Base-by-base conservation (phyloP, 1,140 invertebrate genomes). In the Venturia canescens region DNA sequence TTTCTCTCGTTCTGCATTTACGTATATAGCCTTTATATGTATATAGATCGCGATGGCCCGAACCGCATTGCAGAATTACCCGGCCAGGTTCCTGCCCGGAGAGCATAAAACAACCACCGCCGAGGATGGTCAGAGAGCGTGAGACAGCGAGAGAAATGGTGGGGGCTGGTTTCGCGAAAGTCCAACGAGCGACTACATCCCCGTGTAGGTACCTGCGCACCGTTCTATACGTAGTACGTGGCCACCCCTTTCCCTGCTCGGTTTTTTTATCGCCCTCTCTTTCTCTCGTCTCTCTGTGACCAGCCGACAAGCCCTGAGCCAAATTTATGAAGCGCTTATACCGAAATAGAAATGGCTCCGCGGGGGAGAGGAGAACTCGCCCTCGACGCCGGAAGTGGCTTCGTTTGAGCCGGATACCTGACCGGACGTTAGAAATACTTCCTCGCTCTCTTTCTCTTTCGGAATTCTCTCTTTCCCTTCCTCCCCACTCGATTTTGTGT, bases 41-140 rank as follows among this genome's bases (percentile, higher is more conserved):
- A 75, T 80, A 82, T 75, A 80, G 86, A 83, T 83, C 83, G 85
- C 81, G 82, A 72, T 85, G 57, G 72, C 72, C 87, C 87, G 85
- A 88, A 91, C 90, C 88, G 89, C 89, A 90, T 90, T 90, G 90
- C 89, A 91, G 89, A 90, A 91, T 90, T 90, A 90, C 88, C 88
- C 88, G 81, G 87, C 84, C 87, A 87, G 87, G 86, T 87, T 88
- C 81, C 85, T 85, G 86, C 85, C 85, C 84, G 84, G 86, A 83
- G 83, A 90, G 86, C 86, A 89, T 90, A 89, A 90, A 90, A 90
- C 88, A 89, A 89, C 82, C 85, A 82, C 83, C 80, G 83, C 83
- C 80, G 84, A 82, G 81, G 82, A 83, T 83, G 74, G 82, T 72
- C 78, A 83, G 50, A 69, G 27, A 70, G 48, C 21, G 66, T 48